Percentiles rank a stretch among this genome's conserved stretches.
Evolutionary conservation across 2,113 vertebrate genomes (phyloP).

Genomic region (Prionailurus viverrinus): DNA sequence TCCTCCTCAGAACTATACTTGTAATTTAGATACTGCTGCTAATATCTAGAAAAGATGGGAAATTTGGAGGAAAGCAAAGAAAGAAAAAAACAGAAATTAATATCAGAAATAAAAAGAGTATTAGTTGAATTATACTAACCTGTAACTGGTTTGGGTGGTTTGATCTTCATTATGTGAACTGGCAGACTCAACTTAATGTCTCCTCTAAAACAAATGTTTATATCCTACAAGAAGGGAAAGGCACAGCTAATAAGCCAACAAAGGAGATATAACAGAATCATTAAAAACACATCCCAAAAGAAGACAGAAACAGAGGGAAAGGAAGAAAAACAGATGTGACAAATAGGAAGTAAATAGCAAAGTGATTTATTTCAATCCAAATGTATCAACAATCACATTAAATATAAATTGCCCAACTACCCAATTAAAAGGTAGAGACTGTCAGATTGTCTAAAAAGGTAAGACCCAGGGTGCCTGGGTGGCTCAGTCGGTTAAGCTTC

Average conservation of each 20-base stretch:
- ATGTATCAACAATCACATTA: not conserved
- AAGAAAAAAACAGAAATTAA: not conserved
- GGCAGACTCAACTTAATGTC: conserved; percentile 86
- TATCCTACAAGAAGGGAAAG: conserved; percentile 77
- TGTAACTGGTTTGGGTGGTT: conserved; percentile 86
- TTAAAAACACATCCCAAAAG: not conserved
- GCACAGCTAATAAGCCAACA: not conserved
- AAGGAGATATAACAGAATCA: not conserved
- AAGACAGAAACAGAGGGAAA: not conserved
- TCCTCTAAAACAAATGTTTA: conserved; percentile 37
- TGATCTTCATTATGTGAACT: conserved; percentile 88
- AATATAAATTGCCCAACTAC: not conserved
- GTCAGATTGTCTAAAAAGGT: not conserved
- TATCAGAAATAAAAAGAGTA: not conserved
- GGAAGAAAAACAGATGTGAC: not conserved
- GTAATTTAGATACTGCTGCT: not conserved
- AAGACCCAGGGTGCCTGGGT: not conserved
- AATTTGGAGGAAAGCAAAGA: not conserved
- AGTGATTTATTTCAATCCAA: not conserved
- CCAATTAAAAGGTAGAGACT: not conserved
- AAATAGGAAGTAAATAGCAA: not conserved
- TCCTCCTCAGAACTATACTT: not conserved
- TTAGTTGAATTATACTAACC: conserved; percentile 82
- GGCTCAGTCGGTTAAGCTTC: too few species aligned
- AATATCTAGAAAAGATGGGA: not conserved